phyloP scores from a whole-genome alignment of 2,113 vertebrate species.

The Pelusios castaneus region DNA sequence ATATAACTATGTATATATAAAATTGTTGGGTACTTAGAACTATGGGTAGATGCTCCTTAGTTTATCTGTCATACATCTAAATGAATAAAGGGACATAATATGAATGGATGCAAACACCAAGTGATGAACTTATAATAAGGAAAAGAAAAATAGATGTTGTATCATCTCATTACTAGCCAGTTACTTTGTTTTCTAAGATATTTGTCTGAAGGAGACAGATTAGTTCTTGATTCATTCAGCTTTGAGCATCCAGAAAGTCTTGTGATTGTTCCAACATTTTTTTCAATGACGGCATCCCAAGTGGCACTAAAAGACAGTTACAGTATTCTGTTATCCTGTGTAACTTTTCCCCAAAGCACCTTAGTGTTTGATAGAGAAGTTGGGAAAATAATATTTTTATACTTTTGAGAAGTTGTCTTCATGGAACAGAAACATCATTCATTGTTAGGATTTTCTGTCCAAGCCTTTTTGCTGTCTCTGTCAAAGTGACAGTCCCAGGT shows the following conservation, averaged over 20 bases:
- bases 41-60: conserved; percentile 6
- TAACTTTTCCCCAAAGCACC: not conserved
- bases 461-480: not conserved
- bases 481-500: not conserved
- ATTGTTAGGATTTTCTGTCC: not conserved
- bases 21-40: conserved; percentile 62
- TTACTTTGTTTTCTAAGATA: conserved; percentile 67
- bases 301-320: conserved; percentile 62
- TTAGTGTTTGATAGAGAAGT: conserved; percentile 9
- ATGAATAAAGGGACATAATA: conserved; percentile 59
- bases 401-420: conserved; percentile 32
- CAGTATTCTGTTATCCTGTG: conserved; percentile 49
- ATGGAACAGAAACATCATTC: conserved; percentile 17
- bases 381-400: conserved; percentile 13
- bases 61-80: conserved; percentile 63
- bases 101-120: conserved; percentile 67
- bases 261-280: conserved; percentile 61
- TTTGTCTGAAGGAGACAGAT: conserved; percentile 63
- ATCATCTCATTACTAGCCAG: conserved; percentile 66
- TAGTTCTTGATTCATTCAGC: conserved; percentile 69
- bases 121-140: conserved; percentile 64
- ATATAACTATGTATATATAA: conserved; percentile 57
- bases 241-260: conserved; percentile 63
- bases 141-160: conserved; percentile 69
- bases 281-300: conserved; percentile 67